These are phyloP conservation scores for Phyllostomus hastatus DNA, from an alignment of 2,113 vertebrate species.

Conservation along the genomic window DNA sequence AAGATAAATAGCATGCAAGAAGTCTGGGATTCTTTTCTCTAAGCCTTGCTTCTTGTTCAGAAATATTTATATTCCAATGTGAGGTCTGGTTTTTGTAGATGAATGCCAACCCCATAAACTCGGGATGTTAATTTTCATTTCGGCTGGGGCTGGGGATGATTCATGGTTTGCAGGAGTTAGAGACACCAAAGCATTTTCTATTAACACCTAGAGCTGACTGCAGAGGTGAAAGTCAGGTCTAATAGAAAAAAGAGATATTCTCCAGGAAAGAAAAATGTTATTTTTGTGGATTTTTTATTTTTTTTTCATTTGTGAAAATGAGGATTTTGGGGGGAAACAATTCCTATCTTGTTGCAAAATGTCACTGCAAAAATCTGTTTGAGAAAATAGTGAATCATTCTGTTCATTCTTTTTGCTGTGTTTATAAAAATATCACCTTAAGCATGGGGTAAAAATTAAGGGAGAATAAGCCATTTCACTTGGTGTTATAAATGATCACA, in stretches of 20 bases:
- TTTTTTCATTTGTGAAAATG: conserved; percentile 65
- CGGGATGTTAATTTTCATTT: conserved; percentile 67
- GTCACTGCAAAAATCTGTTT: conserved; percentile 57
- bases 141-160: conserved; percentile 29
- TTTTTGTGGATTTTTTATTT: conserved; percentile 45
- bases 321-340: conserved; percentile 47
- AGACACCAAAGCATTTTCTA: conserved; percentile 62
- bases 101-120: conserved; percentile 47
- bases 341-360: conserved; percentile 57
- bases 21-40: conserved; percentile 22
- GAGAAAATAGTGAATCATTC: conserved; percentile 45
- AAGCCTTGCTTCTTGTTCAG: background rate
- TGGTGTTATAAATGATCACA: conserved; percentile 50
- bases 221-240: conserved; percentile 62
- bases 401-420: conserved; percentile 49
- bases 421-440: conserved; percentile 52
- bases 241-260: conserved; percentile 23
- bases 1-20: background rate
- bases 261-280: conserved; percentile 58
- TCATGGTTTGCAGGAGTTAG: conserved; percentile 42
- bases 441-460: conserved; percentile 60
- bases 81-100: conserved; percentile 34
- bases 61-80: conserved; percentile 45
- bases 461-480: conserved; percentile 57
- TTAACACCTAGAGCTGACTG: conserved; percentile 65